Evolutionary conservation across 2,888 invertebrate species (phyloP).

Genomic region (Nymphalis urticae): DNA sequence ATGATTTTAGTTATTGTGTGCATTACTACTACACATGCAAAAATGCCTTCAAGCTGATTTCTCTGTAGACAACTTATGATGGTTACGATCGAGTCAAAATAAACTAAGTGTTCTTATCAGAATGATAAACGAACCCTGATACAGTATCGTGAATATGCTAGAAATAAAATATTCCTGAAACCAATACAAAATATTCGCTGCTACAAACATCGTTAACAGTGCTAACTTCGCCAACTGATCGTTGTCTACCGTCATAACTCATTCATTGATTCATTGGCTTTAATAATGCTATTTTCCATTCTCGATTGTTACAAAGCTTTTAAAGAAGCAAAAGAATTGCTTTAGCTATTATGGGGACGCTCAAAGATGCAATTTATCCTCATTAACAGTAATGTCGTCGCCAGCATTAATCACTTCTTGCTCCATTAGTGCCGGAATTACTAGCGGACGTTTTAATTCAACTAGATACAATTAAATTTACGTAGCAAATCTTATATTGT

Average conservation of each 20-base stretch:
- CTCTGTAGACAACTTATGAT: too few relatives aligned
- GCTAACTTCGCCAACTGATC: neutral
- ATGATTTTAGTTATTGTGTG: too few relatives aligned
- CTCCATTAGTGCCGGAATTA: slow-evolving; percentile 67
- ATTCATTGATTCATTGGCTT: slow-evolving; percentile 13
- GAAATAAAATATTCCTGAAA: too few relatives aligned
- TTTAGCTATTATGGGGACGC: slow-evolving; percentile 61
- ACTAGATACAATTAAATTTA: slow-evolving; percentile 41
- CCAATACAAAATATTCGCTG: too few relatives aligned
- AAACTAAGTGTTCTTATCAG: too few relatives aligned
- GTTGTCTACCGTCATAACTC: neutral
- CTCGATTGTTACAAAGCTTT: slow-evolving; percentile 39
- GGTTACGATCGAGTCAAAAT: too few relatives aligned
- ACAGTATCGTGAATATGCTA: too few relatives aligned
- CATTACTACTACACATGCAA: too few relatives aligned
- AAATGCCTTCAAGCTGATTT: too few relatives aligned
- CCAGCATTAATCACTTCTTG: slow-evolving; percentile 69
- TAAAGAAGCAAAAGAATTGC: slow-evolving; percentile 63
- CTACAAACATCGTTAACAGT: too few relatives aligned
- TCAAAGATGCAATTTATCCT: slow-evolving; percentile 75
- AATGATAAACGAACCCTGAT: too few relatives aligned
- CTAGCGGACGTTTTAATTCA: slow-evolving; percentile 61
- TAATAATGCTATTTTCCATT: slow-evolving; percentile 16
- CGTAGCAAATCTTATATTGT: slow-evolving; percentile 18
- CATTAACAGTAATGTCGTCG: slow-evolving; percentile 72